Base-by-base conservation (phyloP, 2,888 invertebrate genomes). In the Cerastis rubricosa region DNA sequence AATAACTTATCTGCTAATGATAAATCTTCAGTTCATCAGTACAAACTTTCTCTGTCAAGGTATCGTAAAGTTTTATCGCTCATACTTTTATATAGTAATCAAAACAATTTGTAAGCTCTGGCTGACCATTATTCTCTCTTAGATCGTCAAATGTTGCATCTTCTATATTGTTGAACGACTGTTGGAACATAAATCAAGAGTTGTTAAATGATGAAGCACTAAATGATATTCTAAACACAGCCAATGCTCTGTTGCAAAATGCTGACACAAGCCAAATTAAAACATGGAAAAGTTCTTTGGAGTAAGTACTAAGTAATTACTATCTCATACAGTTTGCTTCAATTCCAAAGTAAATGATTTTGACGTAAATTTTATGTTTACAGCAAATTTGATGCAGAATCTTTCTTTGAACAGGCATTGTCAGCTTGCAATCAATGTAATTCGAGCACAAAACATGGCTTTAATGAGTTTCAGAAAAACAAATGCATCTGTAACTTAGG, bases 121-220 rank as follows among this genome's bases (percentile, higher is more conserved):
- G 40, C 5, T 71, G 14, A 65, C 14, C 0, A 49, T 64, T 59
- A 14, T 51, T 43, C 17, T 40, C 0, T 68, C 7, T 8, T 87
- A 96, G 96, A 64, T 85, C 86, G 2, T 92, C 95, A 9, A 96
- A 96, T 85, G 75, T 90, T 63, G 71, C 91, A 40, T 94, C 95
- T 6, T 90, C 89, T 67, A 86, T 89, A 43, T 78, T 95, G 40
- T 88, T 94, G 0, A 89, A 92, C 25, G 90, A 93, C 83, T 84
- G 92, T 8, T 94, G 93, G 93, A 83, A 89, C 54, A 81, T 81
- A 14, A 93, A 94, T 78, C 78, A 81, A 40, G 88, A 92, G 67
- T 71, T 89, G 22, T 83, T 91, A 11, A 89, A 85, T 84, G 87
- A 89, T 63, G 83, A 80, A 74, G 86, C 88, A 43, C 75, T 90